Percentiles rank a stretch among this genome's conserved stretches.
phyloP scores from a whole-genome alignment of 2,797 vertebrate species.

The Acestrorhynchus altus region DNA sequence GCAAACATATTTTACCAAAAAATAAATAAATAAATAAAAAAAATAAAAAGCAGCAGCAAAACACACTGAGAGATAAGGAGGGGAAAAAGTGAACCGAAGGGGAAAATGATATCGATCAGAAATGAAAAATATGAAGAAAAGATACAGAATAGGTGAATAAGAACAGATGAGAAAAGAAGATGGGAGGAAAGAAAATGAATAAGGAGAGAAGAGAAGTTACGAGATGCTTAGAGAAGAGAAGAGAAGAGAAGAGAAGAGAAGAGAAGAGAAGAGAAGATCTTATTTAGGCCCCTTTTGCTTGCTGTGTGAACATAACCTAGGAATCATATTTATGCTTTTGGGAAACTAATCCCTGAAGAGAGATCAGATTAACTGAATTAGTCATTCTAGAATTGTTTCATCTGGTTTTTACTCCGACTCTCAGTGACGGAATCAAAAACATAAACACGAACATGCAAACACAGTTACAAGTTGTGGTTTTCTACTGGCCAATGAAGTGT shows the following conservation, averaged over 20 bases:
- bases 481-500: no score
- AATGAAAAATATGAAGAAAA: constrained; percentile 47
- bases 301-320: no score
- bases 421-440: not conserved
- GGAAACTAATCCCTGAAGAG: no score
- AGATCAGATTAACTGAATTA: not conserved
- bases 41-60: constrained; percentile 40
- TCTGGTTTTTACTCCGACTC: not conserved
- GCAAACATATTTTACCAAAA: not conserved
- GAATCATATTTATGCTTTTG: no score
- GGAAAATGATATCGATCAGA: constrained; percentile 39
- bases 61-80: constrained; percentile 34
- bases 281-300: no score
- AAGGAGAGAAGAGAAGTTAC: constrained; percentile 70
- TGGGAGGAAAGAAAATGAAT: constrained; percentile 64
- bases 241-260: not conserved
- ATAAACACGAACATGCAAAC: not conserved
- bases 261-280: not conserved
- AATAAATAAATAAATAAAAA: not conserved
- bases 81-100: not conserved
- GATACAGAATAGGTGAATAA: constrained; percentile 47
- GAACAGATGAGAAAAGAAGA: constrained; percentile 69
- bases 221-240: constrained; percentile 64
- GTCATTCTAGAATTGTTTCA: not conserved
- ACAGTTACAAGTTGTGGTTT: not conserved